Conservation (phyloP, 2,113 vertebrate genomes). For the Gambusia holbrooki region DNA sequence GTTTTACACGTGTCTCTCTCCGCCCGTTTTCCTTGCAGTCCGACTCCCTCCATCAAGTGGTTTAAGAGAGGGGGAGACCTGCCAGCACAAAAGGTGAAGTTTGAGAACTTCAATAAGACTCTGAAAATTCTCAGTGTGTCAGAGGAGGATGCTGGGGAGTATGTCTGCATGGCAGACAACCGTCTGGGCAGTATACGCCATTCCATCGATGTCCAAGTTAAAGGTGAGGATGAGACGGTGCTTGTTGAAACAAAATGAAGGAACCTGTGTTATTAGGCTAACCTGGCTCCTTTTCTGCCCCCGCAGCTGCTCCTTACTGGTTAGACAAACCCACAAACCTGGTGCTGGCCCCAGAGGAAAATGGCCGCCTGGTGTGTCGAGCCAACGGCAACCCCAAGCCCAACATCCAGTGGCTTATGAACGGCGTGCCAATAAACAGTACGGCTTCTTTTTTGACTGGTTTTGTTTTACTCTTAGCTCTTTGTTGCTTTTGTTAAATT, state of each 20-base stretch:
- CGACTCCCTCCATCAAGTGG: constrained; percentile 92
- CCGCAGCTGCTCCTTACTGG: constrained; percentile 95
- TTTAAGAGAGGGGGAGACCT: constrained; percentile 95
- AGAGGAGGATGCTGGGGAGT: constrained; percentile 93
- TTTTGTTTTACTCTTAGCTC: background rate
- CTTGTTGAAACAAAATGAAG: background rate
- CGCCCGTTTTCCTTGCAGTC: constrained; percentile 73
- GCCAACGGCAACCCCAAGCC: constrained; percentile 97
- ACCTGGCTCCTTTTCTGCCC: constrained; percentile 2
- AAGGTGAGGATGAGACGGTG: constrained; percentile 85
- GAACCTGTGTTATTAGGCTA: background rate
- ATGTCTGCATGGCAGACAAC: constrained; percentile 94
- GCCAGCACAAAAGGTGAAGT: constrained; percentile 85
- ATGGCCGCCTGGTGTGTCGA: constrained; percentile 90
- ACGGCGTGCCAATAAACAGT: constrained; percentile 90
- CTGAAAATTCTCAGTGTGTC: constrained; percentile 89
- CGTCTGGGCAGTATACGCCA: constrained; percentile 93
- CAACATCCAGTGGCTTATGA: constrained; percentile 90
- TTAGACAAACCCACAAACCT: constrained; percentile 91
- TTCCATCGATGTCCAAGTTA: constrained; percentile 93
- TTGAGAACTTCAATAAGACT: constrained; percentile 93
- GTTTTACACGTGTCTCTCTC: background rate
- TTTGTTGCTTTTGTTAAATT: background rate
- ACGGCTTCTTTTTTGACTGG: constrained; percentile 38
- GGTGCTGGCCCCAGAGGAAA: constrained; percentile 91